Percentiles rank a stretch among this genome's conserved stretches.
Conservation (phyloP, 2,888 invertebrate species). For the Stenoptilia bipunctidactyla region DNA sequence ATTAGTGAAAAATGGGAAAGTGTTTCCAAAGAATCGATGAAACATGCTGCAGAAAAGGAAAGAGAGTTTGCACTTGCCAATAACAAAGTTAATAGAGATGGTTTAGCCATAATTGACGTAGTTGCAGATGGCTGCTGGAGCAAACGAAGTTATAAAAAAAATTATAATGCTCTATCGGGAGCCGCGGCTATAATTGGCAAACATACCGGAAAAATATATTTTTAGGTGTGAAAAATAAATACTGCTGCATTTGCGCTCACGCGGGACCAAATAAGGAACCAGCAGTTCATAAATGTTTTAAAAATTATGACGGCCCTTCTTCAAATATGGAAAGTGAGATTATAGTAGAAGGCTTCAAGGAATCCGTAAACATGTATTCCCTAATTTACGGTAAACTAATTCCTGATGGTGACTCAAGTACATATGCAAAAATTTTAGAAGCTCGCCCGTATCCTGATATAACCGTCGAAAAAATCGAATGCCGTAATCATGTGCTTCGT, state of each 20-base stretch:
- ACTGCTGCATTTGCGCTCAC: conserved; percentile 14
- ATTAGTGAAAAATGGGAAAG: conserved; percentile 5
- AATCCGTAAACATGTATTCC: conserved; percentile 4
- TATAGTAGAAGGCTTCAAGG: conserved; percentile 8
- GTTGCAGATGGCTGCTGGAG: conserved; percentile 17
- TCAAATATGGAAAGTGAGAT: conserved; percentile 8
- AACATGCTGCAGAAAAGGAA: conserved; percentile 13
- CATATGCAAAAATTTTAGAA: conserved; percentile 10
- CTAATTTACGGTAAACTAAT: conserved; percentile 12
- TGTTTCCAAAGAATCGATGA: conserved; percentile 3
- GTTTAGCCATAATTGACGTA: conserved; percentile 14
- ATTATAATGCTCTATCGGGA: conserved; percentile 16
- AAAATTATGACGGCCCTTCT: conserved; percentile 13
- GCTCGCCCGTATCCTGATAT: too few relatives aligned
- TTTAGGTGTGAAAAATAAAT: conserved; percentile 11
- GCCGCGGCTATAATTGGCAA: conserved; percentile 16
- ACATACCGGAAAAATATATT: conserved; percentile 11
- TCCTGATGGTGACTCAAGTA: conserved; percentile 11
- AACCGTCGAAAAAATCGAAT: too few relatives aligned
- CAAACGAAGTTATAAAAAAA: conserved; percentile 15
- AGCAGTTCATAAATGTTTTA: conserved; percentile 11
- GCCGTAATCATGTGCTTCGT: too few relatives aligned
- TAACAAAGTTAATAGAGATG: conserved; percentile 8
- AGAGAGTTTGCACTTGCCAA: conserved; percentile 7
- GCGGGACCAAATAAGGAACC: conserved; percentile 9